These are phyloP conservation scores for Adelphocoris suturalis DNA, from an alignment of 2,888 invertebrate species.

Conservation along the genomic window DNA sequence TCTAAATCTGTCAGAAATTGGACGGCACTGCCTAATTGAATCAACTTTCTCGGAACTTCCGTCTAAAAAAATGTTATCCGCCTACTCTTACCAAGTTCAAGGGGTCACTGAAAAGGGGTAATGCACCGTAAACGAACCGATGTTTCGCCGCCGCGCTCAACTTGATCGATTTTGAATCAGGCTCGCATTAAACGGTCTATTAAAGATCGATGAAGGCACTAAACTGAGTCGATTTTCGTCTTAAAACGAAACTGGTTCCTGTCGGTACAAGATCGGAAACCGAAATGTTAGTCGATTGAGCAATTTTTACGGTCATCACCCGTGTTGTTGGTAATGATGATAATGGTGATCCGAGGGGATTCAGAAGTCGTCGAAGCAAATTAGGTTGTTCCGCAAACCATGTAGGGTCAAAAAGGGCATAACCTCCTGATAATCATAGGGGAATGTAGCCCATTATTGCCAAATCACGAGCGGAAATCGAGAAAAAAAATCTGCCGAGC, in stretches of 20 bases:
- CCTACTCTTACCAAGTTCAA: background rate
- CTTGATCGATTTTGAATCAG: background rate
- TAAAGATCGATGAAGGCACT: background rate
- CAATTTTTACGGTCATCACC: background rate
- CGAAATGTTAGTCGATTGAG: background rate
- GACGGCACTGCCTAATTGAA: background rate
- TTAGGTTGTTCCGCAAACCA: background rate
- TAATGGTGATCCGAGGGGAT: background rate
- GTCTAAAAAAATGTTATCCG: background rate
- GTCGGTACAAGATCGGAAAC: too few relatives aligned
- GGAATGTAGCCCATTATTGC: background rate
- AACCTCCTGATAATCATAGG: background rate
- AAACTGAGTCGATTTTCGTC: background rate
- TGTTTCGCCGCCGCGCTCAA: background rate
- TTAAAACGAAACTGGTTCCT: background rate
- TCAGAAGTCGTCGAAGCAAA: background rate
- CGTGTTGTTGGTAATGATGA: slow-evolving; percentile 24
- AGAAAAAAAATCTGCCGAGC: background rate
- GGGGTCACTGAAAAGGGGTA: background rate
- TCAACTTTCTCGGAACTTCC: background rate
- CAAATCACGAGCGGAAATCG: background rate
- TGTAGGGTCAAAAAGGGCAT: background rate
- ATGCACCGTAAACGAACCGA: background rate
- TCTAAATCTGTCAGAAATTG: background rate
- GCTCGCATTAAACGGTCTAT: background rate